Evolutionary conservation across 2,797 vertebrate genomes (phyloP).

Genomic region (Poeciliopsis turneri): DNA sequence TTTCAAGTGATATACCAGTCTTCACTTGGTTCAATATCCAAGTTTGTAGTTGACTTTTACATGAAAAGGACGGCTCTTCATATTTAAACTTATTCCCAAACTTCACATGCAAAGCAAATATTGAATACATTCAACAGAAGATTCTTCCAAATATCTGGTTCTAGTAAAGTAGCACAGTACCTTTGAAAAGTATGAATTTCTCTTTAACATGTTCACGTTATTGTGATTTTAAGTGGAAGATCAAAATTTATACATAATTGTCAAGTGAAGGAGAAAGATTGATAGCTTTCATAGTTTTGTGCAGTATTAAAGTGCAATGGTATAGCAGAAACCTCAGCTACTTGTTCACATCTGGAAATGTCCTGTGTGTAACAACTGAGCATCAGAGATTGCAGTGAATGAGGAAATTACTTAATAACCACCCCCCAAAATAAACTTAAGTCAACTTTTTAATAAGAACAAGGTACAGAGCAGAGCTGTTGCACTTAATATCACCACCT

Average conservation of each 20-base stretch:
- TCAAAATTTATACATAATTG: neutral
- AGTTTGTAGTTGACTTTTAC: conserved; percentile 4
- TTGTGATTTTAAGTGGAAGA: neutral
- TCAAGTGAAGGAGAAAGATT: neutral
- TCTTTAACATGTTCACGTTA: neutral
- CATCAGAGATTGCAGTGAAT: neutral
- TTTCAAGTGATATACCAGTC: neutral
- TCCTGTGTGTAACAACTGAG: neutral
- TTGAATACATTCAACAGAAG: neutral
- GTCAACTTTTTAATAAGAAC: neutral
- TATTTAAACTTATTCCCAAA: neutral
- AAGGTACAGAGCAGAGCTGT: neutral
- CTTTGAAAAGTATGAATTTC: neutral
- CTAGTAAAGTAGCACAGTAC: neutral
- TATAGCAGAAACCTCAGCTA: neutral
- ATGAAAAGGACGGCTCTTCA: neutral
- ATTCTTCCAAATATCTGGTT: neutral
- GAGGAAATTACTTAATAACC: neutral
- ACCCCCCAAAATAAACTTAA: neutral
- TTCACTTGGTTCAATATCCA: neutral
- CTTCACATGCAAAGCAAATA: neutral
- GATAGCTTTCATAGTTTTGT: neutral
- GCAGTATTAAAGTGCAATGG: neutral
- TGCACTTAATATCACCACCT: neutral
- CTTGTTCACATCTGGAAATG: neutral